Percentiles rank a stretch among this genome's conserved stretches.
These are phyloP conservation scores for Scelioninae gen. 2 DNA, from an alignment of 2,888 invertebrate genomes.

Conservation along the genomic window DNA sequence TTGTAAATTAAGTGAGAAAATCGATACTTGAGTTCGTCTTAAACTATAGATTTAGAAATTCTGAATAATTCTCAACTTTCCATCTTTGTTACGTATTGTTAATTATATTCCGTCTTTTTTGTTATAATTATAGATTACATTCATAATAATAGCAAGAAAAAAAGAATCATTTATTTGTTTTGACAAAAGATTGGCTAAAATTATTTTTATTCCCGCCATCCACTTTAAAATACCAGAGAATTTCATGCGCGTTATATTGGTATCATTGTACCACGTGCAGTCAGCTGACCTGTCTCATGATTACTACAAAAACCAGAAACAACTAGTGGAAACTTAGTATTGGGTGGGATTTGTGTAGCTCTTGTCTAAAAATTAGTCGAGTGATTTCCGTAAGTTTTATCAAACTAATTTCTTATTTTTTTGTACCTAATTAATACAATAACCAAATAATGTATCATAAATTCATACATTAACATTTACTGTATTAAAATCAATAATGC, in stretches of 20 bases:
- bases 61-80: no score
- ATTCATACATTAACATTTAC: neutral
- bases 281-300: slow-evolving; percentile 76
- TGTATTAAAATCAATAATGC: slow-evolving; percentile 8
- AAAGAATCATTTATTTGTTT: no score
- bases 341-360: slow-evolving; percentile 66
- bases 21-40: no score
- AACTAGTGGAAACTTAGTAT: slow-evolving; percentile 61
- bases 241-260: slow-evolving; percentile 7
- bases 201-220: no score
- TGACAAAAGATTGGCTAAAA: no score
- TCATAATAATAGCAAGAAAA: no score
- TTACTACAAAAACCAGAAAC: slow-evolving; percentile 67
- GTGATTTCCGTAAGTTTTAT: slow-evolving; percentile 61
- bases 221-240: neutral
- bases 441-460: neutral
- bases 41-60: no score
- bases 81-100: no score
- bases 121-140: no score
- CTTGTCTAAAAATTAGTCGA: slow-evolving; percentile 59
- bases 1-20: no score
- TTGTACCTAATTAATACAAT: neutral
- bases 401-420: neutral
- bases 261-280: slow-evolving; percentile 64
- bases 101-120: no score